phyloP scores from a whole-genome alignment of 2,797 vertebrate genomes.

The Zalophus californianus region DNA sequence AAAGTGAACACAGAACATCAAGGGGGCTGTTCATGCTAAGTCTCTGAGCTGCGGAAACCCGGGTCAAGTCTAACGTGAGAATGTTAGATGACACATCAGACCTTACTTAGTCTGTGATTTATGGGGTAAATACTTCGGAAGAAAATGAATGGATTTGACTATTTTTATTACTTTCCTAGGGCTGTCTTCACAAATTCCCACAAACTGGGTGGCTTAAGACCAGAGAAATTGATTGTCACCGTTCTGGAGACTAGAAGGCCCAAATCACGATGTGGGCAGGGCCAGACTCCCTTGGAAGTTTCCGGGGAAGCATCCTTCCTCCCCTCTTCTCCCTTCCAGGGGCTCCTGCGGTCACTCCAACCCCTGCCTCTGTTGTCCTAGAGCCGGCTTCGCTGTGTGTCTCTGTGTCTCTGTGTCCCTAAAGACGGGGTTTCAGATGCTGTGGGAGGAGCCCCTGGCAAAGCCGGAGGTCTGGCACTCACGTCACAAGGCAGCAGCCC shows the following conservation, averaged over 20 bases:
- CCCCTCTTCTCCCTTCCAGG: neutral
- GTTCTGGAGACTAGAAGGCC: neutral
- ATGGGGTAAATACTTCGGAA: neutral
- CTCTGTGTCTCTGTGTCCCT: neutral
- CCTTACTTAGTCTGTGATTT: neutral
- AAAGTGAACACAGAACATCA: neutral
- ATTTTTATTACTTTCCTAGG: neutral
- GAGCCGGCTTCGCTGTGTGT: neutral
- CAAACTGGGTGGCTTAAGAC: neutral
- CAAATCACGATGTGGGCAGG: neutral
- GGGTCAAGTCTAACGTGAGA: neutral
- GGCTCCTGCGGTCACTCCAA: neutral
- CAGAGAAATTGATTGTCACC: neutral
- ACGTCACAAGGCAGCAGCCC: too few species aligned
- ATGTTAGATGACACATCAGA: neutral
- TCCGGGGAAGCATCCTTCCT: neutral
- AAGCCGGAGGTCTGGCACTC: neutral
- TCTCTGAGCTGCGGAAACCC: neutral
- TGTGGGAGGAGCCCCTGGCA: too few species aligned
- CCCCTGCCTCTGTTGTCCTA: neutral
- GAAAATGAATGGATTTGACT: neutral
- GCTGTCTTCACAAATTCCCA: neutral
- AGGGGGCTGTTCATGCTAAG: neutral
- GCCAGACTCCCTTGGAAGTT: rapidly evolving
- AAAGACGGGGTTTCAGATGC: neutral